A percentile compares a stretch with the other conserved stretches of the same genome.
Evolutionary conservation across 2,797 vertebrate species (phyloP).

Genomic region (Tragopan temminckii): DNA sequence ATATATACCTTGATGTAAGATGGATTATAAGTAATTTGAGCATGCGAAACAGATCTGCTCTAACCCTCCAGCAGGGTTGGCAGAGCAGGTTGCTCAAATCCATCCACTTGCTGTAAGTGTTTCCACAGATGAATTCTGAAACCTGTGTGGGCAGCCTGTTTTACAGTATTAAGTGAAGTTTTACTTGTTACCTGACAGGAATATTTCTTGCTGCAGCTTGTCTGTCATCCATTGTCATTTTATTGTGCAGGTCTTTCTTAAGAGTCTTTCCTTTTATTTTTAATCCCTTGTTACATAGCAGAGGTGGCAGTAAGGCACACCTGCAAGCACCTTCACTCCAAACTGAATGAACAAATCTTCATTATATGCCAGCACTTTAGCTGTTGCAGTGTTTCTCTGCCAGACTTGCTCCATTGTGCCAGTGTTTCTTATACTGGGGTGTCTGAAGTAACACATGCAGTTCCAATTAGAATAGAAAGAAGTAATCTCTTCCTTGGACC

Average conservation of each 20-base stretch:
- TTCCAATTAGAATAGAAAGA: not conserved
- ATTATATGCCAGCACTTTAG: not conserved
- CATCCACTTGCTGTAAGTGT: not conserved
- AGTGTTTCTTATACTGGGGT: not conserved
- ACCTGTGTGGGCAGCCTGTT: not conserved
- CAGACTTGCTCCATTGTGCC: not conserved
- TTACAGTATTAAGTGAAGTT: not conserved
- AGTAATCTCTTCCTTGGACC: fast-evolving
- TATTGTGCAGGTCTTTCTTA: not conserved
- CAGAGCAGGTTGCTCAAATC: not conserved
- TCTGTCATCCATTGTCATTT: not conserved
- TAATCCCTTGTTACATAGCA: not conserved
- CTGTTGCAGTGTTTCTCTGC: not conserved
- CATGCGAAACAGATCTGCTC: not conserved
- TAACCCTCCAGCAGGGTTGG: fast-evolving
- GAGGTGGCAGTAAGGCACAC: not conserved
- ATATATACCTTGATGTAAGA: not conserved
- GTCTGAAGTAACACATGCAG: not conserved
- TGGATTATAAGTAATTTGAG: not conserved
- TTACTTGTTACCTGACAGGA: fast-evolving
- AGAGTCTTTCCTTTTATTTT: not conserved
- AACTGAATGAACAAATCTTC: not conserved
- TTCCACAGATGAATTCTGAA: not conserved
- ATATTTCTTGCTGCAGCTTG: not conserved
- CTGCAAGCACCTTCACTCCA: not conserved